Percentiles rank a stretch among this genome's conserved stretches.
phyloP scores from a whole-genome alignment of 1,140 invertebrate species.

The Pogonomyrmex californicus region DNA sequence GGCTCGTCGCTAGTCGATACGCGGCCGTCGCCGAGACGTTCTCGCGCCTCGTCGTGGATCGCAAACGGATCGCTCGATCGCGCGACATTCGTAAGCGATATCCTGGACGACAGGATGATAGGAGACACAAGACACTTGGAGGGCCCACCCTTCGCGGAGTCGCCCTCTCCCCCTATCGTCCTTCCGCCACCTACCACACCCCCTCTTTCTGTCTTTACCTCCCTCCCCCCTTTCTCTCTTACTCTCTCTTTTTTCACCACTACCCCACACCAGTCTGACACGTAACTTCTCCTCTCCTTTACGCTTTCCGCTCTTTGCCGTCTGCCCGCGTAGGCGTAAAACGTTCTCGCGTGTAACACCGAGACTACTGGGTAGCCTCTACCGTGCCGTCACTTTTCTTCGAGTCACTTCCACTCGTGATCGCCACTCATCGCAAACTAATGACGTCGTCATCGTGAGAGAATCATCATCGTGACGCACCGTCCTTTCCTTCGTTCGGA shows the following conservation, averaged over 20 bases:
- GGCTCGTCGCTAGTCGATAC: conserved; percentile 33
- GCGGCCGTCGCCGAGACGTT: conserved; percentile 68
- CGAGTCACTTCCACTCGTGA: conserved; percentile 65
- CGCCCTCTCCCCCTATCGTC: conserved; percentile 73
- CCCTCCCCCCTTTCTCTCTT: conserved; percentile 34
- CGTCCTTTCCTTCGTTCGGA: neutral
- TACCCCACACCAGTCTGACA: conserved; percentile 38
- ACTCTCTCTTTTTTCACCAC: conserved; percentile 41
- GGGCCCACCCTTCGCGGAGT: conserved; percentile 74
- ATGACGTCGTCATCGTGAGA: neutral
- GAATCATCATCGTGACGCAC: neutral
- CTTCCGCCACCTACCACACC: conserved; percentile 61
- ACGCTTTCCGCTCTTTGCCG: conserved; percentile 31
- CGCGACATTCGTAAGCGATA: conserved; percentile 84
- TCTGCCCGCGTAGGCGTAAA: conserved; percentile 36
- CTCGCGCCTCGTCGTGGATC: conserved; percentile 69
- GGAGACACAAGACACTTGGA: conserved; percentile 83
- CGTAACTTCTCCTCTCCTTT: conserved; percentile 58
- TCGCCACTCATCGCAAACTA: conserved; percentile 58
- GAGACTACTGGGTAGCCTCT: conserved; percentile 37
- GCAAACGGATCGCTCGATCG: conserved; percentile 80
- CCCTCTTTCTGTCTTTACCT: conserved; percentile 40
- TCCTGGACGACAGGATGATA: conserved; percentile 82
- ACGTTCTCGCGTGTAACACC: conserved; percentile 64
- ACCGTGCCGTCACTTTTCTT: conserved; percentile 62